These are phyloP conservation scores for Hipposideros armiger DNA, from an alignment of 2,113 vertebrate species.

Conservation along the genomic window DNA sequence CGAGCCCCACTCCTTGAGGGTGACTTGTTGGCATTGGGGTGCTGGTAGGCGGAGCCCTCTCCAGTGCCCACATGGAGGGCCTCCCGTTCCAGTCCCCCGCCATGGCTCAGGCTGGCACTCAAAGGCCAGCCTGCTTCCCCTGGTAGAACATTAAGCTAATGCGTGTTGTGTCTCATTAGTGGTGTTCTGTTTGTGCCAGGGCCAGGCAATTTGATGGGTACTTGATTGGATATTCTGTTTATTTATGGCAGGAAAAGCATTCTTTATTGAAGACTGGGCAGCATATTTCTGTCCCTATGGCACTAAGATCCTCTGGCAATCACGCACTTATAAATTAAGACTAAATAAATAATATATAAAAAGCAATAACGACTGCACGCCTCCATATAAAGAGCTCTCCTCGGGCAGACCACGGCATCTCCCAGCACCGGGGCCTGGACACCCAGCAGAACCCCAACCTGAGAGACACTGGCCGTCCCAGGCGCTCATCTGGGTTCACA, in stretches of 20 bases:
- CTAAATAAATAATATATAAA: conserved; percentile 82
- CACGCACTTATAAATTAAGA: conserved; percentile 80
- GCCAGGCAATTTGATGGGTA: conserved; percentile 80
- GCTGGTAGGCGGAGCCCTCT: not conserved
- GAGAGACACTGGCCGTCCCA: not conserved
- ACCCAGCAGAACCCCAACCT: not conserved
- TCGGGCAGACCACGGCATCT: not conserved
- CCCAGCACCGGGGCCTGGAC: not conserved
- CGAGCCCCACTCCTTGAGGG: not conserved
- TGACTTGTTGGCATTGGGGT: not conserved
- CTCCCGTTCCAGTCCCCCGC: not conserved
- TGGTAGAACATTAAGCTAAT: conserved; percentile 83
- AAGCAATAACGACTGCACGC: conserved; percentile 59
- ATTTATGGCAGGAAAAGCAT: conserved; percentile 83
- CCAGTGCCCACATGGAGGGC: not conserved
- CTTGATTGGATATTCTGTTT: conserved; percentile 85
- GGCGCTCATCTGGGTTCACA: not conserved
- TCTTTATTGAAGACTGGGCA: conserved; percentile 80
- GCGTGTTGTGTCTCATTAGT: conserved; percentile 82
- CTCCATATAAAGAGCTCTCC: not conserved
- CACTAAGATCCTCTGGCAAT: conserved; percentile 78
- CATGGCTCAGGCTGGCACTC: conserved; percentile 43
- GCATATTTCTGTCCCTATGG: conserved; percentile 77
- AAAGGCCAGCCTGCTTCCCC: conserved; percentile 68
- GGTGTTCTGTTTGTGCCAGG: conserved; percentile 79